Base-by-base conservation (phyloP, 2,888 invertebrate genomes). In the Chironomus tentans region DNA sequence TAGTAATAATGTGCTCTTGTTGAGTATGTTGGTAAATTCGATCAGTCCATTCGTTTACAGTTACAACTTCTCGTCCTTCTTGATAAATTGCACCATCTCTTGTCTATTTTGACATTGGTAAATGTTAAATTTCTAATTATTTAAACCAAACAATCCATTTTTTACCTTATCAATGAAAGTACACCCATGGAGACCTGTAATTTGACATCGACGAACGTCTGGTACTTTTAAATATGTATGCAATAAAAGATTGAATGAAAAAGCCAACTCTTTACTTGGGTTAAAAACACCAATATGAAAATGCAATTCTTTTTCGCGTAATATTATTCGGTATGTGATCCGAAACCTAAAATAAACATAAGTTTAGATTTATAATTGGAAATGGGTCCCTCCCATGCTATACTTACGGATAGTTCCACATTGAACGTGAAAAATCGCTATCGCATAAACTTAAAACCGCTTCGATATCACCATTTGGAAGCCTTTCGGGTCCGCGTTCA, bases 191-290 rank as follows among this genome's bases (percentile, higher is more conserved):
- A 98, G 89, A 78, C 97, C 97, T 76, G 93, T 93, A 82, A 98
- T 93, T 87, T 94, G 93, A 82, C 94, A 94, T 79, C 94, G 89
- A 75, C 93, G 87, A 69, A 97, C 95, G 85, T 97, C 96, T 78
- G 95, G 94, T 82, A 96, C 96, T 88, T 94, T 94, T 85, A 98
- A 93, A 87, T 97, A 97, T 28, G 97, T 97, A 85, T 97, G 97
- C 80, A 97, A 86, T 78, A 97, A 86, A 84, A 97, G 87, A 84
- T 97, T 96, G 85, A 97, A 98, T 82, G 91, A 92, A 87, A 93
- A 94, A 77, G 94, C 92, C 79, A 92, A 87, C 83, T 94, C 94
- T 86, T 94, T 94, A 87, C 95, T 95, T 48, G 95, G 95, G 86
- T 97, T 97, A 85, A 93, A 94, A 78, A 97, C 93, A 79, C 93